phyloP scores from a whole-genome alignment of 2,113 vertebrate genomes.

The Rhegmatorhina hoffmannsi region DNA sequence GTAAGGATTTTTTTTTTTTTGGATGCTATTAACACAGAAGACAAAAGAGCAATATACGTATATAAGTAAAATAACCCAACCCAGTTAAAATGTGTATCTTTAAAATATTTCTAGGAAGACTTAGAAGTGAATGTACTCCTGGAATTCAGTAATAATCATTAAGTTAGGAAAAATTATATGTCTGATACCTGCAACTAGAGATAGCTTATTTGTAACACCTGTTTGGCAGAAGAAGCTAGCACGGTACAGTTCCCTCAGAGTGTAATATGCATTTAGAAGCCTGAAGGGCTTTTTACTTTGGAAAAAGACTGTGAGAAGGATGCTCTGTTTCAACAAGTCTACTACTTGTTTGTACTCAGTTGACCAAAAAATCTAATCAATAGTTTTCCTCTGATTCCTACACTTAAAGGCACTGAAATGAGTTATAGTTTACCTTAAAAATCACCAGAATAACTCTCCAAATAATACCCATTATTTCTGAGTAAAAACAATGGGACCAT shows the following conservation, averaged over 20 bases:
- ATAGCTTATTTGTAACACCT: neutral
- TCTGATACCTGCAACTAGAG: accelerated
- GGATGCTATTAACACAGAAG: neutral
- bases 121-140: neutral
- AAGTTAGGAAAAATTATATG: neutral
- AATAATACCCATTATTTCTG: neutral
- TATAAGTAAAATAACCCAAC: neutral
- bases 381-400: neutral
- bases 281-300: neutral
- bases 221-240: neutral
- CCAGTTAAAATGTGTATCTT: neutral
- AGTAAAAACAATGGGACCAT: neutral
- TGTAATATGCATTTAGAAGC: neutral
- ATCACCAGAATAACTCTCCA: neutral
- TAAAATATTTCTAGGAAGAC: neutral
- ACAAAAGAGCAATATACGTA: neutral
- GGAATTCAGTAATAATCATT: neutral
- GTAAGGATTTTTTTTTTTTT: neutral
- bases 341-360: neutral
- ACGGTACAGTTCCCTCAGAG: neutral
- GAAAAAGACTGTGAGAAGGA: neutral
- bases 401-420: neutral
- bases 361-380: neutral
- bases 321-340: neutral
- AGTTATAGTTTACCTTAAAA: neutral